Evolutionary conservation across 2,888 invertebrate species (phyloP), one percentile per base, ranked within the genome.

Genomic region (Sarcophaga subvicina): DNA sequence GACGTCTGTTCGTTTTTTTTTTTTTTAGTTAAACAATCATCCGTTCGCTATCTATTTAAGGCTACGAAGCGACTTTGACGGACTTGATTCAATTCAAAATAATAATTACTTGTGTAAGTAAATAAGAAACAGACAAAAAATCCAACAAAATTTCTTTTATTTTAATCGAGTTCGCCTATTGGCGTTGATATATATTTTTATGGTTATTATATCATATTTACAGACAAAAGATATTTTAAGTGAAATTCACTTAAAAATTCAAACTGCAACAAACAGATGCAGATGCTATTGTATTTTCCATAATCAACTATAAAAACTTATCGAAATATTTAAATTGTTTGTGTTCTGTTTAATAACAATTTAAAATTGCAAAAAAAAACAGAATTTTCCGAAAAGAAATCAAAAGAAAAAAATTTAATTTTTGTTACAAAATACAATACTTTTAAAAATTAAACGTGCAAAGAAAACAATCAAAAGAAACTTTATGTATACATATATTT

Each of bases 341-440:
- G 83, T 78, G 75, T 78, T 87, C 86, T 83, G 86, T 75, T 84
- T 83, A 87, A 87, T 87, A 63, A 60, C 80, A 87, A 79, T 75
- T 76, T 54, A 75, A 75, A 79, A 87, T 81, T 81, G 70, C 63
- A 75, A 37, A 37, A 37, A 37, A 37, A 37, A 37, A 37, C 37
- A 8, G 8, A 10, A 10, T 37, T 37, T 37, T 10, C 37, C 37
- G 8, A 37, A 37, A 10, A 3, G 37, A 37, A 37, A 8, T 8
- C 37, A 37, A 37, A 37, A 37, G 37, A 10, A 37, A 37, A 10
- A 37, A 37, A 8, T 54, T 54, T 54, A 17, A 14, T 49, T 73
- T n/a, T 72, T 73, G 59, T 63, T 59, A 71, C n/a, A 75, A 81
- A 76, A 80, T 59, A 47, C n/a, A 17, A 72, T 69, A 54, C 37